Evolutionary conservation across 2,888 invertebrate genomes (phyloP), one percentile per base, ranked within the genome.

Genomic region (Tinea pellionella): DNA sequence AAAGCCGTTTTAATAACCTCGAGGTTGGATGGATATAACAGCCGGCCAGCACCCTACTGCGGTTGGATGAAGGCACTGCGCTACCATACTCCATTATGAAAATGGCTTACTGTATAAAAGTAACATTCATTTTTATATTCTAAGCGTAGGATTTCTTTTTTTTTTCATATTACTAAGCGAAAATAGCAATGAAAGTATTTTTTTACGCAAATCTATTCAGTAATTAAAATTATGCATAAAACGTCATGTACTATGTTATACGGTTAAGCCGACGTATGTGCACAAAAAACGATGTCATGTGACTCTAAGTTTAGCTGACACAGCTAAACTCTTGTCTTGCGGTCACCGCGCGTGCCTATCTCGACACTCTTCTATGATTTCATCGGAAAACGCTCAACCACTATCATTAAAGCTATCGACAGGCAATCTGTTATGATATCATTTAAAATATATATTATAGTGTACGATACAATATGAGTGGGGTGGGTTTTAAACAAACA

Each of bases 21-120:
- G 65, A 65, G 64, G 65, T 65, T 47, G n/a, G 47, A 47, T 15
- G 63, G 59, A 61, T 53, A 47, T 18, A 19, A 41, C 53, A 24
- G 60, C 41, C 57, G 47, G 37, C 9, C 37, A 37, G 37, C 37
- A 37, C 55, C 55, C 24, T 18, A 24, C 53, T 24, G 74, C 72
- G 77, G 77, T 77, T 75, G 68, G 69, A 69, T 72, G 74, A 72
- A 76, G 77, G 74, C 74, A 73, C 72, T 76, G 72, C 76, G 74
- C 75, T 72, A 72, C 74, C 68, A 69, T 63, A 69, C 72, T 80
- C 84, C 87, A 87, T 87, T 86, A 87, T 82, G 82, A 81, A 80
- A 88, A 87, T 87, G 79, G 80, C 73, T 73, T 9, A 4, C 55
- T 37, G 2, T 77, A 74, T 71, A 16, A 32, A 77, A 80, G 79